phyloP scores from a whole-genome alignment of 2,888 invertebrate genomes.

The Oscheius onirici region DNA sequence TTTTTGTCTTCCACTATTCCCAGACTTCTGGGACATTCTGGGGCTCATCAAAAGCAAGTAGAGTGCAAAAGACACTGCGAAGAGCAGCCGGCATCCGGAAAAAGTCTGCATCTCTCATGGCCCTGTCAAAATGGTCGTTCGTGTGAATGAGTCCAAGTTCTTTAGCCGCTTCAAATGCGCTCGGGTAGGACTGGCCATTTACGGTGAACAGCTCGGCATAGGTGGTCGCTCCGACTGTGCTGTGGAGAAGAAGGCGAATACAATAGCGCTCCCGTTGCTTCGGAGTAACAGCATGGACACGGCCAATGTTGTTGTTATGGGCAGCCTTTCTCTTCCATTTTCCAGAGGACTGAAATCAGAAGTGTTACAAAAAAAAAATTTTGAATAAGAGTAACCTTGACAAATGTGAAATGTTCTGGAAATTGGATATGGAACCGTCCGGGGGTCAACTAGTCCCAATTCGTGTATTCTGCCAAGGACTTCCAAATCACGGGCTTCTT shows the following conservation, averaged over 20 bases:
- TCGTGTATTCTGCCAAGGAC: not conserved
- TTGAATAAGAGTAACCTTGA: too few species aligned
- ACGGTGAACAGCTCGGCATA: not conserved
- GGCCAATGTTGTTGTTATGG: not conserved
- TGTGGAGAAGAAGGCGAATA: not conserved
- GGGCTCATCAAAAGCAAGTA: slow-evolving; percentile 16
- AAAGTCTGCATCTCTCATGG: slow-evolving; percentile 11
- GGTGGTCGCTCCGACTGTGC: not conserved
- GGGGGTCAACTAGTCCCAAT: not conserved
- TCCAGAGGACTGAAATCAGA: not conserved
- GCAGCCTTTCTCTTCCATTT: not conserved
- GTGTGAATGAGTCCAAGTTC: not conserved
- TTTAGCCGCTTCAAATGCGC: not conserved
- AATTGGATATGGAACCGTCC: not conserved
- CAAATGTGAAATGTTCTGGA: slow-evolving; percentile 8
- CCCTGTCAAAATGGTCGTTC: not conserved
- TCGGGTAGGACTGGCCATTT: not conserved
- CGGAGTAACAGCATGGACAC: not conserved
- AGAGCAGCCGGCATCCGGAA: slow-evolving; percentile 35
- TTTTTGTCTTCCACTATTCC: slow-evolving; percentile 7
- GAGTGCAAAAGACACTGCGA: slow-evolving; percentile 25
- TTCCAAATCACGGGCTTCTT: not conserved
- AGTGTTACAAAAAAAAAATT: not conserved
- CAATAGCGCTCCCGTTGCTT: slow-evolving; percentile 5
- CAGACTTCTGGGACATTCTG: slow-evolving; percentile 15